Conservation (phyloP, 1,140 invertebrate species). For the Brachionus koreanus region DNA sequence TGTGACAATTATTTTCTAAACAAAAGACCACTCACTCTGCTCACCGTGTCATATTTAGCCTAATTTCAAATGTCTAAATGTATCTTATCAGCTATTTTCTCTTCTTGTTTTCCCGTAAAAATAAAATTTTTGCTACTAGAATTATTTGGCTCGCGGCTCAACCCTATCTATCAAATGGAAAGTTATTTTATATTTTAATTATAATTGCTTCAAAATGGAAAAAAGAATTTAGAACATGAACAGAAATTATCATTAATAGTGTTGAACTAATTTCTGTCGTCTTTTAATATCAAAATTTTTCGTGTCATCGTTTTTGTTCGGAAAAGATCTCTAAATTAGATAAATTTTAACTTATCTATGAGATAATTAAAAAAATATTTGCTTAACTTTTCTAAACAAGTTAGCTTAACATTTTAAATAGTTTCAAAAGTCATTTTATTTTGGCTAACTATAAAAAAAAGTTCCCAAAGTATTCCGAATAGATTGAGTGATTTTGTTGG, state of each 20-base stretch:
- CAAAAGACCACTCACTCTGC: background rate
- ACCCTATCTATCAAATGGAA: background rate
- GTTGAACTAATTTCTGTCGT: conserved; percentile 16
- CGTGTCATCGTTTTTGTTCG: conserved; percentile 27
- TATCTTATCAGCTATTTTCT: conserved; percentile 43
- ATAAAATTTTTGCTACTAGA: background rate
- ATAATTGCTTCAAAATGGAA: conserved; percentile 12
- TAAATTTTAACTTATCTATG: background rate
- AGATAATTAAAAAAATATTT: background rate
- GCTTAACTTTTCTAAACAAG: background rate
- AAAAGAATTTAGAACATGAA: conserved; percentile 40
- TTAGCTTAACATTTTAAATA: background rate
- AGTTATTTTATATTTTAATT: background rate
- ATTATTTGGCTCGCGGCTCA: background rate
- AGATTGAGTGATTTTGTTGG: no score
- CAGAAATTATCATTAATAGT: conserved; percentile 11
- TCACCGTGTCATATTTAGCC: conserved; percentile 20
- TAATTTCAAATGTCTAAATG: conserved; percentile 31
- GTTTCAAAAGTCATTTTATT: background rate
- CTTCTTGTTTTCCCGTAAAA: conserved; percentile 28
- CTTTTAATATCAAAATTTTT: background rate
- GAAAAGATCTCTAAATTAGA: background rate
- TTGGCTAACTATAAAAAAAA: background rate
- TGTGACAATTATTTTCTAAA: conserved; percentile 18
- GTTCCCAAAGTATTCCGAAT: no score